These are phyloP conservation scores for Bombylius discolor DNA, from an alignment of 2,888 invertebrate genomes.

Conservation along the genomic window DNA sequence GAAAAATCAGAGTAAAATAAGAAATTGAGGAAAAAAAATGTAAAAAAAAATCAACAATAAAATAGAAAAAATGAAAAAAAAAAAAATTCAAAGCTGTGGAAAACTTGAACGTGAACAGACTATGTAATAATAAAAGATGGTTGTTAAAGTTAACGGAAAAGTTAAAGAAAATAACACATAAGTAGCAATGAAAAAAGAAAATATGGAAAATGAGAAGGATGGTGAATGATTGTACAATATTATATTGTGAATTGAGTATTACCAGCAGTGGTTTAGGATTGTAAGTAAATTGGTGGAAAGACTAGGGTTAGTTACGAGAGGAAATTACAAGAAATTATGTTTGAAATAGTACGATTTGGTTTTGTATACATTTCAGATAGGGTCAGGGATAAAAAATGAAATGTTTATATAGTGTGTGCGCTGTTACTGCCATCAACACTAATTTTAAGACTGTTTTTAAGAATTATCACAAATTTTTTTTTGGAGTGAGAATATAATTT, in stretches of 20 bases:
- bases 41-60: background rate
- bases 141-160: background rate
- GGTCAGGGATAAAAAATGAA: background rate
- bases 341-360: background rate
- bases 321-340: slow-evolving; percentile 10
- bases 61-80: background rate
- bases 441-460: background rate
- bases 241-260: too few species aligned
- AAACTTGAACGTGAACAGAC: background rate
- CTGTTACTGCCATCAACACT: background rate
- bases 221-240: background rate
- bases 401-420: background rate
- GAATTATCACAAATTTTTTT: background rate
- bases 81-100: background rate
- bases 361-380: background rate
- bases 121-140: background rate
- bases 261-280: too few species aligned
- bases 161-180: background rate
- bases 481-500: background rate
- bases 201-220: too few species aligned
- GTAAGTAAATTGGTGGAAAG: background rate
- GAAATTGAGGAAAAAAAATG: background rate
- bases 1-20: background rate
- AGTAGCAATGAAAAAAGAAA: background rate
- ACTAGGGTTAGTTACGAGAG: slow-evolving; percentile 1